Conservation (phyloP, 2,113 vertebrate species). For the Cervus canadensis region DNA sequence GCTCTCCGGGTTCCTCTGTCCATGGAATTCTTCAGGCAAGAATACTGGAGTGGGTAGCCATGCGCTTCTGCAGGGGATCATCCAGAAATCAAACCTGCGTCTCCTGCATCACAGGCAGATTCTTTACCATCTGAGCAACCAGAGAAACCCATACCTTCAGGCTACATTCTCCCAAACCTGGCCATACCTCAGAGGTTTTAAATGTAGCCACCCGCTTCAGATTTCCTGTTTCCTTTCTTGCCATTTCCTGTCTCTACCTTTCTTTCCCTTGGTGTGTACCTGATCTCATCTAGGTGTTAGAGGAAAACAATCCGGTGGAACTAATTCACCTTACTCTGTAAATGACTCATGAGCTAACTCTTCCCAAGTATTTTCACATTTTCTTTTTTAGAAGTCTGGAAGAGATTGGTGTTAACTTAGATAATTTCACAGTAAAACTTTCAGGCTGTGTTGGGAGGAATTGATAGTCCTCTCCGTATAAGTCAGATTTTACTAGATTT, state of each 20-base stretch:
- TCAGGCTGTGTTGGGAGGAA: neutral
- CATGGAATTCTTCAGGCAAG: neutral
- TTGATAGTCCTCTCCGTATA: neutral
- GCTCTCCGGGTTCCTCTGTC: neutral
- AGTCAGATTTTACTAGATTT: neutral
- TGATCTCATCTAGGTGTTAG: neutral
- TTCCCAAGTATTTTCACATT: neutral
- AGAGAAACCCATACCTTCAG: neutral
- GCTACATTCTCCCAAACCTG: neutral
- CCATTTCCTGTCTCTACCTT: neutral
- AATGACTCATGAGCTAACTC: slow-evolving; percentile 35
- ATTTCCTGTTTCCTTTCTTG: neutral
- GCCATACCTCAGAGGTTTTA: neutral
- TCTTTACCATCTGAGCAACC: neutral
- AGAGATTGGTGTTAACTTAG: slow-evolving; percentile 8
- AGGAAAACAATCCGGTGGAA: slow-evolving; percentile 17
- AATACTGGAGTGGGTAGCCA: neutral
- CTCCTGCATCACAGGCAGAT: neutral
- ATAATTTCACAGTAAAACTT: slow-evolving; percentile 38
- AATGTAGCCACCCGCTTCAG: neutral
- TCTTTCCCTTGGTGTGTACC: neutral
- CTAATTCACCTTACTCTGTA: slow-evolving; percentile 49
- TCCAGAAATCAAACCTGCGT: neutral
- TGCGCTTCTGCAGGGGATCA: neutral
- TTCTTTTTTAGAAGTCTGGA: slow-evolving; percentile 13